These are phyloP conservation scores for Laterallus jamaicensis DNA, from an alignment of 2,113 vertebrate genomes.

Conservation along the genomic window DNA sequence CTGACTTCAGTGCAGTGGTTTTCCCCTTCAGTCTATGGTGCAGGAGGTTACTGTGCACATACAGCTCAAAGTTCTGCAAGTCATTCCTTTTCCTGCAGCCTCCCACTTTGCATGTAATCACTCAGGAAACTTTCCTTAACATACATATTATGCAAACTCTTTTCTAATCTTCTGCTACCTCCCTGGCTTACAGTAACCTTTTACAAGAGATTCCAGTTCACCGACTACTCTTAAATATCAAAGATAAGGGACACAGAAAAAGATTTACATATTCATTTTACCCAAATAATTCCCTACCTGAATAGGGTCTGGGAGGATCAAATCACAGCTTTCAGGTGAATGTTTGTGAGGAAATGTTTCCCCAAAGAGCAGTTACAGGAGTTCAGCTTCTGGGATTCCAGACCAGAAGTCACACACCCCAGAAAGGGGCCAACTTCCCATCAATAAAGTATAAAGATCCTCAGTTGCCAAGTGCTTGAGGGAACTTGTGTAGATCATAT, in stretches of 20 bases:
- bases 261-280: not conserved
- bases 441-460: not conserved
- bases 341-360: not conserved
- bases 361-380: not conserved
- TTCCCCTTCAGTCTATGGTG: not conserved
- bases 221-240: not conserved
- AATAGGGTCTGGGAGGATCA: not conserved
- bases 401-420: not conserved
- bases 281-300: slow-evolving; percentile 17
- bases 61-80: not conserved
- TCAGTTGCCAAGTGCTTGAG: not conserved
- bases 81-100: not conserved
- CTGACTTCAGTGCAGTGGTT: not conserved
- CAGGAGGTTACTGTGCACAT: not conserved
- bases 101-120: not conserved
- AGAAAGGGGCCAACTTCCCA: not conserved
- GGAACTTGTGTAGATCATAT: not conserved
- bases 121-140: slow-evolving; percentile 18
- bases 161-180: not conserved
- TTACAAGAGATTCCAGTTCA: slow-evolving; percentile 6
- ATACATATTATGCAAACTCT: not conserved
- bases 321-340: slow-evolving; percentile 20
- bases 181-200: not conserved
- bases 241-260: not conserved
- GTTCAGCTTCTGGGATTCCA: not conserved